Base-by-base conservation (phyloP, 2,888 invertebrate species). In the Calliphora vomitoria region DNA sequence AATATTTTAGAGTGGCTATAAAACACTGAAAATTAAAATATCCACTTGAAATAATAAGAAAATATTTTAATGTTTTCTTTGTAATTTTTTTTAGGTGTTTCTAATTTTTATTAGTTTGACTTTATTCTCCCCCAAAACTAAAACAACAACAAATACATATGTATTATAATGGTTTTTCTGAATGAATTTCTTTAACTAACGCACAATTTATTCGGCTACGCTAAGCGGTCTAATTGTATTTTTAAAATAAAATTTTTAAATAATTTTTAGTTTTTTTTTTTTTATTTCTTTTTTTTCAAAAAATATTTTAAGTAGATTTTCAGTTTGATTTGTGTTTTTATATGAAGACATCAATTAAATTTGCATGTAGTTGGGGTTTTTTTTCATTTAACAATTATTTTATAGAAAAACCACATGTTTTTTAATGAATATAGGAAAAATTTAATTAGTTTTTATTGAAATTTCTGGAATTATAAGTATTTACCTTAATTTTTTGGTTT, bases 171-270 rank as follows among this genome's bases (percentile, higher is more conserved):
- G 8, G 5, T 58, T 68, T 35, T 75, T 64, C n/a, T 87, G 86
- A 84, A 86, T 88, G 86, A 87, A 81, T 64, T 78, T 80, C 15
- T 85, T 31, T 35, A 74, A 55, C 71, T 81, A 88, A 90, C 89
- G 89, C 88, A 87, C 82, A 89, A 90, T 90, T 90, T 86, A 85
- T 84, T 87, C 50, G 69, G 88, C 83, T 81, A 87, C 86, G 89
- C 89, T 90, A 89, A 85, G 85, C 90, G 90, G 89, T 89, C 90
- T 86, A 89, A 85, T 90, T 88, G 83, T 79, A 74, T 74, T 83
- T 47, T 74, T n/a, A n/a, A 79, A 84, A 79, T 75, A 82, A 64
- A 71, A 66, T 38, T 62, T 41, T 18, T 20, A 68, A 69, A 47
- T 68, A 25, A 47, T 41, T 18, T 13, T 50, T 47, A 25, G 25